Conservation (phyloP, 1,140 invertebrate genomes). For the Drosophila lini region DNA sequence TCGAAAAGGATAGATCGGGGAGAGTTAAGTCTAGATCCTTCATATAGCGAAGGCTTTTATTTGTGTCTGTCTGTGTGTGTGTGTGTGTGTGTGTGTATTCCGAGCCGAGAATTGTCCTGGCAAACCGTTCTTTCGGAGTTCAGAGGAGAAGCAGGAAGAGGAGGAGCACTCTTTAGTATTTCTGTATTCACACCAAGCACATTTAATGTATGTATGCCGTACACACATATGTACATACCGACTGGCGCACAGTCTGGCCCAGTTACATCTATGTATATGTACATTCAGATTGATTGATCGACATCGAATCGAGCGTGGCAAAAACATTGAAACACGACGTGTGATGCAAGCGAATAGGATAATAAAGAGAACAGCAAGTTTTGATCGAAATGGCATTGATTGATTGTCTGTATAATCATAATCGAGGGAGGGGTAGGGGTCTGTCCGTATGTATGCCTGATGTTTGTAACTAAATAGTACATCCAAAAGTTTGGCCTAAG, state of each 20-base stretch:
- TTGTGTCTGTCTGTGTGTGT: neutral
- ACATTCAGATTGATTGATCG: conserved; percentile 26
- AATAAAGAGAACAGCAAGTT: conserved; percentile 33
- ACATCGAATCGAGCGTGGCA: conserved; percentile 33
- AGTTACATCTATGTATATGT: conserved; percentile 37
- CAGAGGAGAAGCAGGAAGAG: neutral
- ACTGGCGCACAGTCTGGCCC: conserved; percentile 21
- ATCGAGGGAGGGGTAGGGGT: neutral
- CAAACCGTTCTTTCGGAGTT: conserved; percentile 22
- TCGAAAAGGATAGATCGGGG: conserved; percentile 3
- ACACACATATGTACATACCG: conserved; percentile 21
- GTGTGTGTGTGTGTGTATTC: conserved; percentile 7
- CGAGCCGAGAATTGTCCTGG: conserved; percentile 22
- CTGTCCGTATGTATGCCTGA: conserved; percentile 11
- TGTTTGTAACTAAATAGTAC: neutral
- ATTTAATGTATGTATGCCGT: conserved; percentile 13
- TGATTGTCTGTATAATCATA: conserved; percentile 14
- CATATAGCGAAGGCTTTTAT: neutral
- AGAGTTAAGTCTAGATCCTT: neutral
- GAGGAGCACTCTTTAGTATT: conserved; percentile 6
- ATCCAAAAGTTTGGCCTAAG: neutral
- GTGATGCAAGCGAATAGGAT: conserved; percentile 37
- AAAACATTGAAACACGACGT: conserved; percentile 41
- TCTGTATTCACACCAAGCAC: conserved; percentile 37
- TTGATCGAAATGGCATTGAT: conserved; percentile 21